Base-by-base conservation (phyloP, 2,888 invertebrate species). In the Baccha elongata region DNA sequence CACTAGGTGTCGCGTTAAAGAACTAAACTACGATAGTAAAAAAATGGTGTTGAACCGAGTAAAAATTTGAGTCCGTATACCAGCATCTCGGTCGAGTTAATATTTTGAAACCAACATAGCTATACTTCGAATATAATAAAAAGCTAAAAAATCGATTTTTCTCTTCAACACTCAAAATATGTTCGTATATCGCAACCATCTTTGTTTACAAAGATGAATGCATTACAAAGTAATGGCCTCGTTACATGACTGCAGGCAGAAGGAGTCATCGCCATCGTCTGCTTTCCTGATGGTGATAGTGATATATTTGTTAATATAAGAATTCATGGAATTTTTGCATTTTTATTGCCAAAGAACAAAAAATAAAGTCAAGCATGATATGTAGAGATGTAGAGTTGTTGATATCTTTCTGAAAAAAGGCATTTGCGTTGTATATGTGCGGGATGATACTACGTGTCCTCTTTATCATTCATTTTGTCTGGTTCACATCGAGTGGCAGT, bases 251-350 rank as follows among this genome's bases (percentile, higher is more conserved):
- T 48, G 35, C 48, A 35, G 35, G 19, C 67, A 67, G 6, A 58
- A 40, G n/a, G 29, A 78, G 52, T 68, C 65, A 50, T 48, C 21
- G 17, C 42, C 42, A 1, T n/a, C 17, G 40, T 37, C 35, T 55
- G 15, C 37, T 23, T 53, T 19, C n/a, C 23, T 29, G 11, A 42
- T 40, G 23, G 13, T 42, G 58, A 64, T 64, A 69, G 74, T 80
- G 73, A 80, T 80, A 68, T 80, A 72, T 64, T 80, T 74, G 64
- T 65, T 52, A 74, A 74, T 69, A 74, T 65, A 58, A 58, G 37
- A 69, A 69, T 80, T 69, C 64, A 69, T 65, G 42, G 69, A 64
- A 80, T 73, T 68, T 79, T 48, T 55, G 26, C 50, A 53, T 73
- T 50, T 58, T 62, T 53, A 53, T 50, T 48, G 40, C 29, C 44